Percentiles rank a stretch among this genome's conserved stretches.
Evolutionary conservation across 64 coral and sea anemone genomes (phyloP).

Genomic region (Cladopsammia gracilis): DNA sequence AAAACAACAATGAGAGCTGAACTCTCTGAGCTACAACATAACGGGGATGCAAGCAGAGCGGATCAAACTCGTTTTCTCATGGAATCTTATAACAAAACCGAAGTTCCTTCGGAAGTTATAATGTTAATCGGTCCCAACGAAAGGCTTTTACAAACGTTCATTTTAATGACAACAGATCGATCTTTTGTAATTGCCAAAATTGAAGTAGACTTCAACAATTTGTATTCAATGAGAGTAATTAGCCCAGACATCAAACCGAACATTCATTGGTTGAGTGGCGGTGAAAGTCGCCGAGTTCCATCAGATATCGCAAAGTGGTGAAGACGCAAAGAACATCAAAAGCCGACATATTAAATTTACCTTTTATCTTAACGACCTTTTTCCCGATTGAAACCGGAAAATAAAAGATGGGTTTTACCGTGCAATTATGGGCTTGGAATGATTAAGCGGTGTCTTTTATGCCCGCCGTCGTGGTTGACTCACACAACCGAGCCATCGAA

Average conservation of each 20-base stretch:
- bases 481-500: neutral
- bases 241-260: conserved; percentile 12
- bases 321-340: neutral
- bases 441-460: conserved; percentile 2
- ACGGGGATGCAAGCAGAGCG: too few species aligned
- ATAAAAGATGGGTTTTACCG: conserved; percentile 14
- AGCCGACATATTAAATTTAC: conserved; percentile 32
- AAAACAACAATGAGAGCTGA: neutral
- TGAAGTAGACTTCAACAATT: conserved; percentile 25
- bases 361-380: conserved; percentile 3
- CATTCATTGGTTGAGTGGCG: conserved; percentile 6
- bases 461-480: neutral
- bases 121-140: neutral
- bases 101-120: too few species aligned
- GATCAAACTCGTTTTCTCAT: too few species aligned
- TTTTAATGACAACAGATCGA: conserved; percentile 1
- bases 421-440: conserved; percentile 21
- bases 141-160: neutral
- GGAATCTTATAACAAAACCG: too few species aligned
- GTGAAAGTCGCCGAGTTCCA: neutral
- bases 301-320: conserved; percentile 8
- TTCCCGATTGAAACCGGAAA: neutral
- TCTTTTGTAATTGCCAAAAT: conserved; percentile 10
- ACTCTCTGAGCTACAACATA: neutral
- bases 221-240: conserved; percentile 30